A percentile compares a stretch with the other conserved stretches of the same genome.
Evolutionary conservation across 1,140 invertebrate species (phyloP).

Genomic region (Samia ricini): DNA sequence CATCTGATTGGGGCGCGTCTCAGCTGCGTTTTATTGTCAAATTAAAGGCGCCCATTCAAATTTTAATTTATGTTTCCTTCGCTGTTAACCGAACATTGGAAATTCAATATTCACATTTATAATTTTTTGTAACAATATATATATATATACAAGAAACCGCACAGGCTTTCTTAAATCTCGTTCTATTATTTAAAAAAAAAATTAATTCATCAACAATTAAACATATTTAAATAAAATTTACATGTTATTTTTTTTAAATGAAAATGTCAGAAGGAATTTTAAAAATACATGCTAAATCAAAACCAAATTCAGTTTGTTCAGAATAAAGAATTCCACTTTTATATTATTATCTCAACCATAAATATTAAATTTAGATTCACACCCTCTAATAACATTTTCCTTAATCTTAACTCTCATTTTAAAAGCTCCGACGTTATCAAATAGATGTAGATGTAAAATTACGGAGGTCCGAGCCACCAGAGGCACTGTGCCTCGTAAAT

Average conservation of each 20-base stretch:
- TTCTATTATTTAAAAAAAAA: no score
- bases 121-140: not conserved
- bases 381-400: slow-evolving; percentile 18
- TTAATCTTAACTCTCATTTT: slow-evolving; percentile 52
- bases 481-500: slow-evolving; percentile 45
- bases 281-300: no score
- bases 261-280: no score
- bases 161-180: no score
- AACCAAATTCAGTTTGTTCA: not conserved
- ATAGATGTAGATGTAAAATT: slow-evolving; percentile 44
- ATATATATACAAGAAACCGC: no score
- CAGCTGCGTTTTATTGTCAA: slow-evolving; percentile 76
- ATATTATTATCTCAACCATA: slow-evolving; percentile 1
- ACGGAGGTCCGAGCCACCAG: slow-evolving; percentile 32
- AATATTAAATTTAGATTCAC: slow-evolving; percentile 14
- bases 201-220: no score
- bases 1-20: slow-evolving; percentile 69
- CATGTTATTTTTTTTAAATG: no score
- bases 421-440: slow-evolving; percentile 46
- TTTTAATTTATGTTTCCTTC: slow-evolving; percentile 72
- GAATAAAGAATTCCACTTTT: not conserved
- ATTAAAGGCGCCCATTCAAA: slow-evolving; percentile 67
- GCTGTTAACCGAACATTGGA: slow-evolving; percentile 42
- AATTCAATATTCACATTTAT: slow-evolving; percentile 18
- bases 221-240: no score